phyloP scores from a whole-genome alignment of 2,888 invertebrate species.

The Notodonta ziczac region DNA sequence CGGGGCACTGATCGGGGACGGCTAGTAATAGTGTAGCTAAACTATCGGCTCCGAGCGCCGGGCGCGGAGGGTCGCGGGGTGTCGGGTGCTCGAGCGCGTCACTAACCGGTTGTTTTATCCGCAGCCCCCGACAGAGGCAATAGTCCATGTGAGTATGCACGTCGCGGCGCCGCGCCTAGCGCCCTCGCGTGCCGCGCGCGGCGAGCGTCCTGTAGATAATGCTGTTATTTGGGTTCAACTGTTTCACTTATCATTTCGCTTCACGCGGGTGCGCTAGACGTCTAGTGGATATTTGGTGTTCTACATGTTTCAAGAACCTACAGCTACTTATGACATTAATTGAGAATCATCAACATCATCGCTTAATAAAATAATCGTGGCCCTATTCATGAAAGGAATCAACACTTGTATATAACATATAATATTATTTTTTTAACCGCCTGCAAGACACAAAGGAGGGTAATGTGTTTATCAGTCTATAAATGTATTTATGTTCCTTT shows the following conservation, averaged over 20 bases:
- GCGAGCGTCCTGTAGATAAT: not conserved
- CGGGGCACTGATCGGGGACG: not conserved
- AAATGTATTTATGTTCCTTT: no score
- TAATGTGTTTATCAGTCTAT: no score
- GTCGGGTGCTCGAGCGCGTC: not conserved
- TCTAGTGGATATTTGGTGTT: not conserved
- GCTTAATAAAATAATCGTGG: not conserved
- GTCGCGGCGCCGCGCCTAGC: constrained; percentile 21
- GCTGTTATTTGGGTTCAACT: no score
- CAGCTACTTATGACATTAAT: not conserved
- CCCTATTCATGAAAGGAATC: not conserved
- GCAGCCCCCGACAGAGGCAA: constrained; percentile 94
- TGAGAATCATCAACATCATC: not conserved
- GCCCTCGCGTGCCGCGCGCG: constrained; percentile 10
- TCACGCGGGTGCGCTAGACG: not conserved
- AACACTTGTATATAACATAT: not conserved
- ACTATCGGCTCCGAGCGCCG: no score
- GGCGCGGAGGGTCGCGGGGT: not conserved
- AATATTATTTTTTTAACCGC: no score
- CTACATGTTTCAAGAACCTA: not conserved
- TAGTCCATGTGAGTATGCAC: constrained; percentile 93
- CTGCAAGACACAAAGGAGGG: no score
- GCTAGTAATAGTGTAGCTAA: no score
- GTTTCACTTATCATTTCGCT: not conserved
- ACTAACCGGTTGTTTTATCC: constrained; percentile 80